Conservation (phyloP, 2,888 invertebrate genomes). For the Trachelus tabidus region DNA sequence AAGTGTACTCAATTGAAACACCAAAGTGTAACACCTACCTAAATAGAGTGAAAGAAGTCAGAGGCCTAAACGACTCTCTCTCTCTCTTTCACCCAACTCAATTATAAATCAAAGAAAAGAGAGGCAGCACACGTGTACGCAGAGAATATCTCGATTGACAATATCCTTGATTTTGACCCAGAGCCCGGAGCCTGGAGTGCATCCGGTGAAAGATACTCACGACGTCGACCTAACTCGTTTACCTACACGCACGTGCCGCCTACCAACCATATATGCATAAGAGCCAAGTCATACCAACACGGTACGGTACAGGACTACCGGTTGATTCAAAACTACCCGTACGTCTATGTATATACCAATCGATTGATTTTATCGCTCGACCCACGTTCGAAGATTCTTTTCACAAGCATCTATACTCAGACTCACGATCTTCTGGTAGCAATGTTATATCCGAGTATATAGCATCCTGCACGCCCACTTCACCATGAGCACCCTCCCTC, state of each 20-base stretch:
- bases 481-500: background rate
- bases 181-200: conserved; percentile 30
- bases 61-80: background rate
- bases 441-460: background rate
- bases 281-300: background rate
- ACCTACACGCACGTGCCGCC: conserved; percentile 14
- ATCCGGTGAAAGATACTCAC: conserved; percentile 34
- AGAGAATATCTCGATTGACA: conserved; percentile 12
- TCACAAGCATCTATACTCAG: background rate
- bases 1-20: no score
- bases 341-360: background rate
- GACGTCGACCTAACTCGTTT: conserved; percentile 31
- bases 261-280: background rate
- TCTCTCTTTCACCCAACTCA: background rate
- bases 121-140: conserved; percentile 17
- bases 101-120: background rate
- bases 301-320: background rate
- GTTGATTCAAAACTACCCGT: background rate
- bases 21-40: no score
- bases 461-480: background rate
- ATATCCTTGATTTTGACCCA: conserved; percentile 36
- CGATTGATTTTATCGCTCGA: background rate
- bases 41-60: background rate
- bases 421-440: background rate
- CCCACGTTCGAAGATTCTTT: background rate